Conservation (phyloP, 2,113 vertebrate species). For the Todiramphus saurophagus region DNA sequence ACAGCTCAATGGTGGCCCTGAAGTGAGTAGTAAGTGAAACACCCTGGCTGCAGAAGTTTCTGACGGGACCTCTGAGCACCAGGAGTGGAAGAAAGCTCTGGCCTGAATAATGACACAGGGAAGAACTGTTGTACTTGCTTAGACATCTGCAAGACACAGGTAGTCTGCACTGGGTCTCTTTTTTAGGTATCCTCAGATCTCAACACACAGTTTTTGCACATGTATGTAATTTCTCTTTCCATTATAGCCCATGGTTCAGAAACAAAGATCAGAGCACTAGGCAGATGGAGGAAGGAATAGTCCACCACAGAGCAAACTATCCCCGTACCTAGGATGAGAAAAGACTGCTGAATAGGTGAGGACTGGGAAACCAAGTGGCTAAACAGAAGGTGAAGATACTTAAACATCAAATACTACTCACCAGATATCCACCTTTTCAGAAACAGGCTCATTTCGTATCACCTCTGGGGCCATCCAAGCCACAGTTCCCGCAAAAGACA, state of each 20-base stretch:
- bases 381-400: background rate
- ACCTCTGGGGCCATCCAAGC: constrained; percentile 99
- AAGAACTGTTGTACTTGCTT: background rate
- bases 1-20: background rate
- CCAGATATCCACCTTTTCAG: constrained; percentile 99
- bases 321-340: background rate
- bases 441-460: constrained; percentile 96
- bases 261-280: background rate
- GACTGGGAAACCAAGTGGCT: background rate
- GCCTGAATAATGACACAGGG: background rate
- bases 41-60: background rate
- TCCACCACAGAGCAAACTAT: background rate
- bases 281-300: background rate
- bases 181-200: background rate
- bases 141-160: background rate
- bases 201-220: background rate
- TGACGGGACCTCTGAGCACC: background rate
- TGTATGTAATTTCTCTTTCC: background rate
- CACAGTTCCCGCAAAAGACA: constrained; percentile 98
- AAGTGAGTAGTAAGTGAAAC: background rate
- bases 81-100: background rate
- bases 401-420: constrained; percentile 60
- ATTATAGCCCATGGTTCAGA: background rate
- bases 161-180: background rate
- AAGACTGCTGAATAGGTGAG: too few species aligned